phyloP scores from a whole-genome alignment of 2,888 invertebrate genomes.

The Melikaiella ostensackeni region DNA sequence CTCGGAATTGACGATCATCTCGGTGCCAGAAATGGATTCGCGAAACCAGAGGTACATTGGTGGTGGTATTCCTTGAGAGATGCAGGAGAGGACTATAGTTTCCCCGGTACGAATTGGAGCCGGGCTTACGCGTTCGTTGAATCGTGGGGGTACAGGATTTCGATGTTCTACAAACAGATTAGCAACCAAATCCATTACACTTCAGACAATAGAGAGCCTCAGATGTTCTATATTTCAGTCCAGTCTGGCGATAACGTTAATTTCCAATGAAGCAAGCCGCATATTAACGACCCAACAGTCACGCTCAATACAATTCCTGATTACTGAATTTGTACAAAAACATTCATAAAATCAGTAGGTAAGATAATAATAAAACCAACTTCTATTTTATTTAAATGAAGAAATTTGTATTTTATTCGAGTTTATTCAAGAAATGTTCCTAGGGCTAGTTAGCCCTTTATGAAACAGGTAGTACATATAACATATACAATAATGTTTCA shows the following conservation, averaged over 20 bases:
- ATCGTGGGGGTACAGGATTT: slow-evolving; percentile 73
- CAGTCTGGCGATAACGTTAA: slow-evolving; percentile 27
- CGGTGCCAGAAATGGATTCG: slow-evolving; percentile 70
- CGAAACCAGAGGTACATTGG: slow-evolving; percentile 77
- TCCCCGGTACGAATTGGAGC: slow-evolving; percentile 75
- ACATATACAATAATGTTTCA: too few species aligned
- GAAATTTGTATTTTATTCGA: too few species aligned
- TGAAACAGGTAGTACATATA: too few species aligned
- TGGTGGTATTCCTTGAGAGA: slow-evolving; percentile 78
- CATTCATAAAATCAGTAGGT: too few species aligned
- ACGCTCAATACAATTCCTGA: not conserved
- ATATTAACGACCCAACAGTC: slow-evolving; percentile 1
- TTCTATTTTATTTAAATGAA: too few species aligned
- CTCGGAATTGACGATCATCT: slow-evolving; percentile 74
- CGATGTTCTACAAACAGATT: slow-evolving; percentile 71
- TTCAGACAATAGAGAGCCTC: slow-evolving; percentile 24
- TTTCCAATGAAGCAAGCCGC: slow-evolving; percentile 22
- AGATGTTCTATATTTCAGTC: slow-evolving; percentile 12
- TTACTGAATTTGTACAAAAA: not conserved
- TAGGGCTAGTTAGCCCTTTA: too few species aligned
- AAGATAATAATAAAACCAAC: too few species aligned
- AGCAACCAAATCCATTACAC: slow-evolving; percentile 50
- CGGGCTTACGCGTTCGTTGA: slow-evolving; percentile 75
- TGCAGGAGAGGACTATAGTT: slow-evolving; percentile 78
- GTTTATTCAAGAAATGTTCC: too few species aligned